Evolutionary conservation across 92 coral and sea anemone genomes (phyloP), one percentile per base, ranked within the genome.

Genomic region (Pocillopora meandrina): DNA sequence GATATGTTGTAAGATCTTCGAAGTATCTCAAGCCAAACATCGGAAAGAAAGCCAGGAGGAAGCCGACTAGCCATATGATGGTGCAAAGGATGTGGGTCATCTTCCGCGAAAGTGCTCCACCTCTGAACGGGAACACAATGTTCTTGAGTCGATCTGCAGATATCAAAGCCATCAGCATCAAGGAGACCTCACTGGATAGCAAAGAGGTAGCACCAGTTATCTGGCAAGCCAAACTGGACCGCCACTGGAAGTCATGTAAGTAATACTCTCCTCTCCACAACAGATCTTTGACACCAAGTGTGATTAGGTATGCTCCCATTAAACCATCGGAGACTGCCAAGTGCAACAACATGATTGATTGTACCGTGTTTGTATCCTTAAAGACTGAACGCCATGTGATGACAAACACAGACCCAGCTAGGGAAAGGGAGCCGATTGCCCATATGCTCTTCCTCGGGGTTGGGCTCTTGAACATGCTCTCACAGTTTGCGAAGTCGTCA

Each of bases 371-470:
- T 57, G 89, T 91, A 23, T 91, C 89, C 72, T 90, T 94, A 3
- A 82, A 69, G 79, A 84, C 57, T 15, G 87, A 16, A 57, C 98
- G 85, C 98, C 98, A 94, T 15, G 88, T 73, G 71, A 94, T 79
- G 57, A 94, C 98, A 58, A 89, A 85, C 20, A 71, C 86, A 61
- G 90, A 86, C 1, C 98, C 98, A 56, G 90, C 62, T 42, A 94
- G 87, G 21, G 98, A 95, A 69, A 92, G 86, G 58, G 84, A 84
- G 56, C 98, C 98, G 72, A 94, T 90, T 61, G 92, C 82, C 98
- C 98, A 94, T 61, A 94, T 92, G 61, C 92, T 88, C 23, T 15
- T 36, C 49, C 20, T 71, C 2, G 75, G 75, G 58, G 9, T 23
- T 16, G 16, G 57, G 3, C 1, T 16, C n/a, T 58, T n/a, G 49